Base-by-base conservation (phyloP, 2,113 vertebrate species). In the Megaceryle torquata region DNA sequence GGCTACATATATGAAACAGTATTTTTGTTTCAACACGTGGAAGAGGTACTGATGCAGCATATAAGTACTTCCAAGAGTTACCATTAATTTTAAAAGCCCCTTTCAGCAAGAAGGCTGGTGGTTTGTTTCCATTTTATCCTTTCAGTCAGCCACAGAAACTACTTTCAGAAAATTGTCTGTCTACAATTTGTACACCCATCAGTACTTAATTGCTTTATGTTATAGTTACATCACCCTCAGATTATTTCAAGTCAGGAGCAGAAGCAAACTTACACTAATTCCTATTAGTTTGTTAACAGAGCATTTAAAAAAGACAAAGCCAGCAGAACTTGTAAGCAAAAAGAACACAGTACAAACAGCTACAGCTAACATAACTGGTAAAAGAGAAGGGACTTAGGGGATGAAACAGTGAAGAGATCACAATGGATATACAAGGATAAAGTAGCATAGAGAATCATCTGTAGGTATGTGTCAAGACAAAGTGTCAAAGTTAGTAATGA, bases 11-110 rank as follows among this genome's bases (percentile, higher is more conserved):
- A 88, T 7, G 3, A 53, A 86, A 86, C 1, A 79, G 10, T 69
- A n/a, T 61, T 56, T 74, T 72, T 60, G 24, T n/a, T 79, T 69
- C 37, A 61, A 53, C 41, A 41, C 8, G 12, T 33, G 24, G 44
- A 77, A 53, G 28, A 83, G 28, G 29, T 61, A 78, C 31, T 70
- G 24, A 87, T 57, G 50, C 46, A 86, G 50, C 37, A 31, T 3
- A 5, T 24, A 60, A 61, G 10, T 64, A 56, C 26, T 39, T 64
- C 67, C 35, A 88, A 53, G 19, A 70, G 31, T 39, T 63, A 51
- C 0, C 0, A 61, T 5, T 33, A 39, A 61, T 56, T 76, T 77
- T 4, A 5, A 59, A 61, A 29, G 22, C 65, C 4, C 29, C 56
- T n/a, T 89, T 69, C 78, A 85, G n/a, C 24, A 69, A 59, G 67